phyloP scores from a whole-genome alignment of 2,888 invertebrate genomes.

The Phyllotreta cruciferae region DNA sequence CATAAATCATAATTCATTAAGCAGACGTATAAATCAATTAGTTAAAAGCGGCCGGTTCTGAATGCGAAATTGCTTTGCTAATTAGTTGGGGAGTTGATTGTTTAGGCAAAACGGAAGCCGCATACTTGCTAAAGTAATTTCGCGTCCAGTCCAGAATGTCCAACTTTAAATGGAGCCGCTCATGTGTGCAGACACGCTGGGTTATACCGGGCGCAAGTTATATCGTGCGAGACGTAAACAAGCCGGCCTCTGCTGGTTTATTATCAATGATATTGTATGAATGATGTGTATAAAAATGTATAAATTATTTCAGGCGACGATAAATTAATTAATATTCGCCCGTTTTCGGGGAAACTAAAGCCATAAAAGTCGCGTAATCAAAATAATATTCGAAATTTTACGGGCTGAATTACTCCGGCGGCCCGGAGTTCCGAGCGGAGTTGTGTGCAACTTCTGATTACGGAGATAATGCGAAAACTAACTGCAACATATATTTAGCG shows the following conservation, averaged over 20 bases:
- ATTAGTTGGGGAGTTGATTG: slow-evolving; percentile 23
- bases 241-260: neutral
- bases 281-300: too few species aligned
- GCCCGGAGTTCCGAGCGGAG: slow-evolving; percentile 3
- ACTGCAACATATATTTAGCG: slow-evolving; percentile 22
- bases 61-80: slow-evolving; percentile 19
- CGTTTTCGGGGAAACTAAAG: slow-evolving; percentile 1
- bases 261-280: too few species aligned
- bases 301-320: too few species aligned
- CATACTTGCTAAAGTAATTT: slow-evolving; percentile 26
- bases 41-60: slow-evolving; percentile 9
- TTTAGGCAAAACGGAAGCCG: slow-evolving; percentile 24
- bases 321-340: neutral
- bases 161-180: slow-evolving; percentile 25
- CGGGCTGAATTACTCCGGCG: neutral
- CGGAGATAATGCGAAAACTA: slow-evolving; percentile 21
- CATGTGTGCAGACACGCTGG: slow-evolving; percentile 12
- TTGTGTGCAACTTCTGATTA: slow-evolving; percentile 21
- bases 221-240: slow-evolving; percentile 15
- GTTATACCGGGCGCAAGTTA: slow-evolving; percentile 11
- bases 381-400: slow-evolving; percentile 11
- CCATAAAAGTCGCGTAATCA: slow-evolving; percentile 7
- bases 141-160: slow-evolving; percentile 21
- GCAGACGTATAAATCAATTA: slow-evolving; percentile 25
- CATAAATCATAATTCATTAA: slow-evolving; percentile 17